Evolutionary conservation across 1,140 invertebrate genomes (phyloP).

Genomic region (Drosophila elegans): DNA sequence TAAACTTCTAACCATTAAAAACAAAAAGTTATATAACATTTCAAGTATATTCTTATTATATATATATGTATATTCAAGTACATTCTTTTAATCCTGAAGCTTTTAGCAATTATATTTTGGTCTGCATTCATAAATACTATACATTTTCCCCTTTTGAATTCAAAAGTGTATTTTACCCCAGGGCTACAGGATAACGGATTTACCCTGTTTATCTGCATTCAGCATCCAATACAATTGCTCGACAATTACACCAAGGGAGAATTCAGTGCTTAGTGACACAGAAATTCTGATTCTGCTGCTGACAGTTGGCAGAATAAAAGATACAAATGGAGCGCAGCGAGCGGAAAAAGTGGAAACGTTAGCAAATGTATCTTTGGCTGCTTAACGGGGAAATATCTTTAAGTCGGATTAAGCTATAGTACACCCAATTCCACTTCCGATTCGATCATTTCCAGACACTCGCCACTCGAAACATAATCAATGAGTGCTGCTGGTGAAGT

Average conservation of each 20-base stretch:
- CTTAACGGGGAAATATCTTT: slow-evolving; percentile 12
- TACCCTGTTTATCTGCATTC: slow-evolving; percentile 13
- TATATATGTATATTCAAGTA: too few relatives aligned
- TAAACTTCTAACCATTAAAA: too few relatives aligned
- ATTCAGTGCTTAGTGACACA: slow-evolving; percentile 55
- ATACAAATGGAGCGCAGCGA: slow-evolving; percentile 48
- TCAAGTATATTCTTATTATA: too few relatives aligned
- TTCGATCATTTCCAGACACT: slow-evolving; percentile 37
- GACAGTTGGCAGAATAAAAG: slow-evolving; percentile 57
- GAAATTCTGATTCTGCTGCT: slow-evolving; percentile 52
- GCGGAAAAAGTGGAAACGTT: slow-evolving; percentile 22
- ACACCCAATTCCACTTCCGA: slow-evolving; percentile 1
- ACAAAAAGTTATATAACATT: too few relatives aligned
- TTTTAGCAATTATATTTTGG: too few relatives aligned
- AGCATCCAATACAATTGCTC: slow-evolving; percentile 40
- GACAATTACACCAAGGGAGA: slow-evolving; percentile 28
- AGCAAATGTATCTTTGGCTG: slow-evolving; percentile 10
- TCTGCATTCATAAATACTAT: too few relatives aligned
- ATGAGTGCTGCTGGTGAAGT: slow-evolving; percentile 25
- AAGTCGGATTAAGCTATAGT: slow-evolving; percentile 9
- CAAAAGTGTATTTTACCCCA: neutral
- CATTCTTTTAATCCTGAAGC: too few relatives aligned
- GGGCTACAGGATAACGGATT: neutral
- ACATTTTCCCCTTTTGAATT: too few relatives aligned
- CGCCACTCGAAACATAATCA: slow-evolving; percentile 11